Evolutionary conservation across 2,888 invertebrate genomes (phyloP), one percentile per base, ranked within the genome.

Genomic region (Anaspis maculata): DNA sequence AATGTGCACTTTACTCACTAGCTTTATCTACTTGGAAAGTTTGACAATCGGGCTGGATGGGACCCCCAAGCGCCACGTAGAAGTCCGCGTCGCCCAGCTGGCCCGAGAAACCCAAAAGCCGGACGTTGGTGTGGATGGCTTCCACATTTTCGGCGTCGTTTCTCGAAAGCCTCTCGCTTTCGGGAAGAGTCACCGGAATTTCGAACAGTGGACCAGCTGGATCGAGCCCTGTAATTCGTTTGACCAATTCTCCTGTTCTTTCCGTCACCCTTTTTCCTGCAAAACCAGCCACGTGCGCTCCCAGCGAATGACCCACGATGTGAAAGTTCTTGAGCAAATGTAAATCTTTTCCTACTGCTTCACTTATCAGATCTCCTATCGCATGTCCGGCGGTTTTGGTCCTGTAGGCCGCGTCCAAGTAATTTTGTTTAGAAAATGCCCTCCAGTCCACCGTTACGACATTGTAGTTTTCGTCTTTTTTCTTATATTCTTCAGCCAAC

Each of bases 21-120:
- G n/a, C n/a, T n/a, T n/a, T n/a, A n/a, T n/a, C n/a, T n/a, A n/a
- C n/a, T n/a, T n/a, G n/a, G n/a, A n/a, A n/a, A n/a, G n/a, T n/a
- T n/a, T n/a, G 19, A 19, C 19, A 19, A 5, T 19, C 19, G 19
- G 25, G 25, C 25, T 25, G 25, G 4, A 25, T 25, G 5, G 25
- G 25, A n/a, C 25, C 25, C 6, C 25, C 25, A 10, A 4, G 4
- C 5, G 4, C 12, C 6, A 25, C 12, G 12, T 25, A 25, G 10
- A 25, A 25, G n/a, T 25, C 25, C 5, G 25, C 25, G 12, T 10
- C 5, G 4, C 25, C 25, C 4, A 7, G 25, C 12, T 5, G 25
- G 12, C 5, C 12, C 12, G 6, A 5, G 5, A 11, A 4, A 4
- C 25, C 25, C 4, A 25, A 25, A 10, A 25, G 5, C 6, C n/a